phyloP scores from a whole-genome alignment of 2,113 vertebrate species.

The Amia ocellicauda region DNA sequence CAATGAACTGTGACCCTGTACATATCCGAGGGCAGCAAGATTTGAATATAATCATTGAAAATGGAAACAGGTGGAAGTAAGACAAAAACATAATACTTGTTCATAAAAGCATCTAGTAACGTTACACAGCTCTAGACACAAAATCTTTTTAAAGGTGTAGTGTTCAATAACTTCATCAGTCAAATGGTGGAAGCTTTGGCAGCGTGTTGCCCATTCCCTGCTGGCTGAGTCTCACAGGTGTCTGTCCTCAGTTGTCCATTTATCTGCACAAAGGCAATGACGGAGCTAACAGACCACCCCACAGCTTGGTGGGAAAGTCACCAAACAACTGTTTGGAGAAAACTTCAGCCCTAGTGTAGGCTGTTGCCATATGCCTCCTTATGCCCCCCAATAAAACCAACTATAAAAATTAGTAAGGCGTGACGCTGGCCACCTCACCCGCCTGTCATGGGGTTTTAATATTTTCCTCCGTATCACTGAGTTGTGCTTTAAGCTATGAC shows the following conservation, averaged over 20 bases:
- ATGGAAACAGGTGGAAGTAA: too few species aligned
- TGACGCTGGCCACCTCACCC: slow-evolving; percentile 14
- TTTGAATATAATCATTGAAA: too few species aligned
- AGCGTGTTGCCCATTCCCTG: too few species aligned
- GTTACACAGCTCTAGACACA: too few species aligned
- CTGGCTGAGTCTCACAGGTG: not conserved
- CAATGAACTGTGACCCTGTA: too few species aligned
- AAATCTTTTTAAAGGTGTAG: too few species aligned
- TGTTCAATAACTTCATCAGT: not conserved
- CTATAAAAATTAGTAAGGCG: slow-evolving; percentile 30
- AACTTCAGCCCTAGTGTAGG: not conserved
- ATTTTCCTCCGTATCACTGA: slow-evolving; percentile 22
- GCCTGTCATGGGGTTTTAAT: slow-evolving; percentile 12
- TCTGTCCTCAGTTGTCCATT: not conserved
- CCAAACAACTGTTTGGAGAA: not conserved
- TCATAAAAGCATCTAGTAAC: too few species aligned
- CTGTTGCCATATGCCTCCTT: slow-evolving; percentile 9
- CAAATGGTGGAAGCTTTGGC: too few species aligned
- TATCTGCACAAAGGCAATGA: too few species aligned
- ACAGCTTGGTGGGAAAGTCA: too few species aligned
- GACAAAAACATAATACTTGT: too few species aligned
- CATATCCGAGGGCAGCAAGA: too few species aligned
- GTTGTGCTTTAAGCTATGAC: slow-evolving; percentile 19
- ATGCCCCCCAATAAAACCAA: slow-evolving; percentile 18
- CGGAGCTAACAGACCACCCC: not conserved